Evolutionary conservation across 1,140 invertebrate genomes (phyloP), one percentile per base, ranked within the genome.

Genomic region (Pollicipes pollicipes): DNA sequence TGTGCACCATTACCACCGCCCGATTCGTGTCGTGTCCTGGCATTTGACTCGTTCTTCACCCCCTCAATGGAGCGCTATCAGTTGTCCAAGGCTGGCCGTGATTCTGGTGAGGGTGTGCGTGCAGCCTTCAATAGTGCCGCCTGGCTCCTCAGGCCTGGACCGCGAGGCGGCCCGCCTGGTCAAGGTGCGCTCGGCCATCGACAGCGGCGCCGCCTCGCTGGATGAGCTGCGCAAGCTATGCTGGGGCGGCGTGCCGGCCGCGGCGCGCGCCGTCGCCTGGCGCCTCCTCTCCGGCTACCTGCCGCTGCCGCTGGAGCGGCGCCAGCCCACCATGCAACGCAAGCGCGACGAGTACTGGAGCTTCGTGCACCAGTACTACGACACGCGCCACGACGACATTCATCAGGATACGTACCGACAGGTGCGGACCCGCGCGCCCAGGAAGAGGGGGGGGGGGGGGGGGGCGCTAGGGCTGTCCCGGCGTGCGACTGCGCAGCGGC

Each of bases 261-360:
- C 88, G 82, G 88, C 95, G 69, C 84, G 88, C 73, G 86, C 86
- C 4, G 83, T 86, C 64, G 84, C 86, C 6, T 91, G 89, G 89
- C 85, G 88, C 80, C 79, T 90, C 73, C 81, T 91, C 72, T 87
- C 87, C 72, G 88, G 95, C 74, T 98, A 98, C 83, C 81, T 98
- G 63, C 95, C 97, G 28, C 70, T 71, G 31, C 70, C 70, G 32
- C 31, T 30, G 1, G 72, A 72, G 28, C 69, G 73, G 1, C 66
- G 72, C 37, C 69, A 74, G 27, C 70, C 72, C 27, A 72, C 74
- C 1, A 27, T 98, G 66, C 86, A 94, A 77, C 82, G 94, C 70
- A 98, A 98, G 80, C 83, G 96, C 30, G 87, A 93, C 69, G 95
- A 98, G 78, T 99, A 99, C 82, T 91, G 90, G 84, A 89, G 90